A percentile compares a stretch with the other conserved stretches of the same genome.
These are phyloP conservation scores for Patella vulgata DNA, from an alignment of 1,140 invertebrate species.

Conservation along the genomic window DNA sequence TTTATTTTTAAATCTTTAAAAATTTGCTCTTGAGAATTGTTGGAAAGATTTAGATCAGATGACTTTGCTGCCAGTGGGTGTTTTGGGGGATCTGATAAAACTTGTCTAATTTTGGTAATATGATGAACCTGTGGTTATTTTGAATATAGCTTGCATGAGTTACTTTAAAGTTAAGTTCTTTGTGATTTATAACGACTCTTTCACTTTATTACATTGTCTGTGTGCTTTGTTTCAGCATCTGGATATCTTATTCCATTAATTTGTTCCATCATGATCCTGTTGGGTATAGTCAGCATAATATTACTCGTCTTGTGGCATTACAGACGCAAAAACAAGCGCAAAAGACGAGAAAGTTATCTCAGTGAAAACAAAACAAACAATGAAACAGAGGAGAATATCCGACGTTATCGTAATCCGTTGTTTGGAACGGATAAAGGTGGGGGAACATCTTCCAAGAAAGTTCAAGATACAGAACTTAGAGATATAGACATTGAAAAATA, in stretches of 20 bases:
- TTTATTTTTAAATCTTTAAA: too few relatives aligned
- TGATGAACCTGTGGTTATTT: too few relatives aligned
- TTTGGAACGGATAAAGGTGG: slow-evolving; percentile 37
- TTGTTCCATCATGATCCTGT: slow-evolving; percentile 69
- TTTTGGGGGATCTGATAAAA: too few relatives aligned
- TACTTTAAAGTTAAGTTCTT: too few relatives aligned
- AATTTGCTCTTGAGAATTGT: too few relatives aligned
- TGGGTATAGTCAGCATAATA: slow-evolving; percentile 63
- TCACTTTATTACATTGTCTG: background rate
- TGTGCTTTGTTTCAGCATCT: slow-evolving; percentile 26
- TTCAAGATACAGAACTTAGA: slow-evolving; percentile 46
- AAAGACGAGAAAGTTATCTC: slow-evolving; percentile 22
- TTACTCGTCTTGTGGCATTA: slow-evolving; percentile 60
- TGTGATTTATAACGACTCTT: too few relatives aligned
- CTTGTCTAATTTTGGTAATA: too few relatives aligned
- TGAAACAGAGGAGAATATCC: slow-evolving; percentile 87
- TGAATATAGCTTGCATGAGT: too few relatives aligned
- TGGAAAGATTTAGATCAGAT: too few relatives aligned
- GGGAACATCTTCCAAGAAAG: slow-evolving; percentile 26
- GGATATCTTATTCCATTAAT: slow-evolving; percentile 66
- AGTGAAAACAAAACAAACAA: slow-evolving; percentile 78
- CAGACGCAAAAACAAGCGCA: slow-evolving; percentile 25
- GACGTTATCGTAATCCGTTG: slow-evolving; percentile 62
- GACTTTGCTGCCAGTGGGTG: too few relatives aligned
- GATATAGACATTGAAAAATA: slow-evolving; percentile 53